phyloP scores from a whole-genome alignment of 2,888 invertebrate species.

The Alcis repandata region DNA sequence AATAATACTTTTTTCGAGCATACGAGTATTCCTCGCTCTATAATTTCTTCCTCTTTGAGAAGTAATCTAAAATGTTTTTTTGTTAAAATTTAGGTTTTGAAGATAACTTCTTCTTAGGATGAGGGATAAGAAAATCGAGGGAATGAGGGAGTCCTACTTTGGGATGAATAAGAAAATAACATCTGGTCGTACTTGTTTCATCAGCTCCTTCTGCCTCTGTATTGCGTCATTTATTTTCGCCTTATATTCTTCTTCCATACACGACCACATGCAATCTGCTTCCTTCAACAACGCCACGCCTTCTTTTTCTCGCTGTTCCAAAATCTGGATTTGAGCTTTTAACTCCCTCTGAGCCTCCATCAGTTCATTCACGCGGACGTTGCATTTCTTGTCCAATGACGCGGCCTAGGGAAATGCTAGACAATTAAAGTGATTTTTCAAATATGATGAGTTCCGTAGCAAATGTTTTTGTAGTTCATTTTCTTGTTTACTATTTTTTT shows the following conservation, averaged over 20 bases:
- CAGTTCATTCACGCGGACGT: constrained; percentile 79
- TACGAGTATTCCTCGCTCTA: no score
- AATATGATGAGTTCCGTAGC: background rate
- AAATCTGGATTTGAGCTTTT: constrained; percentile 81
- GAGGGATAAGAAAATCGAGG: no score
- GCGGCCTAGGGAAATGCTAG: constrained; percentile 60
- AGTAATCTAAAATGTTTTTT: no score
- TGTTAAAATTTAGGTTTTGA: no score
- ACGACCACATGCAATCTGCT: constrained; percentile 86
- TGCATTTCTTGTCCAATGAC: constrained; percentile 69
- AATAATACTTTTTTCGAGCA: no score
- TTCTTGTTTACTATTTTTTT: no score
- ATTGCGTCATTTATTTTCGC: constrained; percentile 67
- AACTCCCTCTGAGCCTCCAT: constrained; percentile 83
- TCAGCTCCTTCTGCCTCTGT: constrained; percentile 62
- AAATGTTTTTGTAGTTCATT: no score
- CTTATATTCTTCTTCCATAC: constrained; percentile 82
- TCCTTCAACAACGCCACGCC: constrained; percentile 84
- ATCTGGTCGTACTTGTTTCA: constrained; percentile 61
- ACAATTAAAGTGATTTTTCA: background rate
- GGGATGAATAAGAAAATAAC: background rate
- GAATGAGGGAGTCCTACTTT: background rate
- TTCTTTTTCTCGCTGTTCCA: constrained; percentile 87
- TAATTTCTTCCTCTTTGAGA: no score
- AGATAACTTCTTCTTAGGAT: no score